Evolutionary conservation across 1,140 invertebrate species (phyloP).

Genomic region (Cydia amplana): DNA sequence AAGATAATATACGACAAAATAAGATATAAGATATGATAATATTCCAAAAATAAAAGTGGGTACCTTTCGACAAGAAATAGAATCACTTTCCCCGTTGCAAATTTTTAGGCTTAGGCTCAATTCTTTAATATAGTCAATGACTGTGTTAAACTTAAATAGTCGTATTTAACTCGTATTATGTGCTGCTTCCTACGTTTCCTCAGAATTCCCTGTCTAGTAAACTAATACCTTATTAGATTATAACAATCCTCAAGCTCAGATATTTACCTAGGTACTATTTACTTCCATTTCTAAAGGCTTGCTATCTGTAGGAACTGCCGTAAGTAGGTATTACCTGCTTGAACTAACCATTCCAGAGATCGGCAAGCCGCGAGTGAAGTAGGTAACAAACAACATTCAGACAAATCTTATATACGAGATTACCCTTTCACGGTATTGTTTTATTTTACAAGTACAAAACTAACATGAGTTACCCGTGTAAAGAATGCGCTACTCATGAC

Average conservation of each 20-base stretch:
- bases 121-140: no score
- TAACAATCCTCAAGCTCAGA: not conserved
- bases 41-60: no score
- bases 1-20: no score
- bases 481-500: constrained; percentile 36
- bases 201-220: not conserved
- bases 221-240: not conserved
- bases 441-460: constrained; percentile 45
- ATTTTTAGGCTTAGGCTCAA: no score
- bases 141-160: no score
- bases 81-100: no score
- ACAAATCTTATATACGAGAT: constrained; percentile 43
- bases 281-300: not conserved
- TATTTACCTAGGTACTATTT: no score
- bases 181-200: not conserved
- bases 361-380: not conserved
- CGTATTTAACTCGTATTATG: no score
- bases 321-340: constrained; percentile 15
- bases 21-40: no score
- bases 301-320: not conserved
- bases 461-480: constrained; percentile 48
- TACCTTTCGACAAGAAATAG: no score
- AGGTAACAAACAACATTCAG: constrained; percentile 34
- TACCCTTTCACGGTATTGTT: constrained; percentile 46
- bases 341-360: constrained; percentile 16